Evolutionary conservation across 2,888 invertebrate species (phyloP), one percentile per base, ranked within the genome.

Genomic region (Marasmarcha lunaedactyla): DNA sequence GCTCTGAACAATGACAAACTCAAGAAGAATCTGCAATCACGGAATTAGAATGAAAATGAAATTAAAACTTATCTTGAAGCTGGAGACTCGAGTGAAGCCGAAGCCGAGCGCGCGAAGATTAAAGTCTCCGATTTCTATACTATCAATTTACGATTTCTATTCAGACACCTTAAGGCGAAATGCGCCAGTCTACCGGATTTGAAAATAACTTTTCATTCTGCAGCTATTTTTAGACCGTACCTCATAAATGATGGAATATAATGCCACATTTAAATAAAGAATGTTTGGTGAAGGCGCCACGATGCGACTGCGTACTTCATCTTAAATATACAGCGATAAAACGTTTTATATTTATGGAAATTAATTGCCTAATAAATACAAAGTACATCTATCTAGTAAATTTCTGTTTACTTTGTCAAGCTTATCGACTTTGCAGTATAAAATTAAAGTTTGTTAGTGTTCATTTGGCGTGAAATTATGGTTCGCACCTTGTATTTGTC

Each of bases 381-480:
- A 20, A 20, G 20, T 20, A 3, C 7, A n/a, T n/a, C n/a, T n/a
- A n/a, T n/a, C n/a, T n/a, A n/a, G 4, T 20, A 20, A 20, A 7
- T 3, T 7, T 3, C 20, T n/a, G 15, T 37, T 40, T 14, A 42
- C 41, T 39, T 43, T 37, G 27, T 36, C 46, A 45, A 42, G 42
- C 42, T 36, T 43, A 49, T 20, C 7, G 20, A 20, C 20, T 20
- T 20, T 3, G 7, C 7, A 20, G 20, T 20, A 20, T 7, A 5
- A 20, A 20, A 20, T 20, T n/a, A 20, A 20, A 5, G 7, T 20
- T 43, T 41, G 41, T 47, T 51, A 50, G 48, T 59, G 46, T 20
- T 48, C 57, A 66, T 62, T 51, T 57, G 69, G 59, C 70, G 70
- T 73, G 61, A 72, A 71, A 70, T 71, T 61, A 69, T 69, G 58